phyloP scores from a whole-genome alignment of 2,113 vertebrate species.

The Panurus biarmicus region DNA sequence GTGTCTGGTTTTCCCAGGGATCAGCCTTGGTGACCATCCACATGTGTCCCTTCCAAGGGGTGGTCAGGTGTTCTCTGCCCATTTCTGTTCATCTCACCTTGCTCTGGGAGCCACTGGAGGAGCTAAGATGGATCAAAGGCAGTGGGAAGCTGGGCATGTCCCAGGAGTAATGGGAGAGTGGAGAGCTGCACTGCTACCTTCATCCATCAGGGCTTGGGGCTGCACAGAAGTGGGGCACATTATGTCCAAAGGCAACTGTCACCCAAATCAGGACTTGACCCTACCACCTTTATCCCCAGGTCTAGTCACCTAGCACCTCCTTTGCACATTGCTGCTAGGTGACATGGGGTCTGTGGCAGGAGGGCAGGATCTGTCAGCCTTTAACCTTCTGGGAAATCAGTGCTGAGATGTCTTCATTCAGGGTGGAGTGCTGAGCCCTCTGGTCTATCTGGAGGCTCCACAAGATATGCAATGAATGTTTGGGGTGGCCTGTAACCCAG shows the following conservation, averaged over 20 bases:
- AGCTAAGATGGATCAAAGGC: not conserved
- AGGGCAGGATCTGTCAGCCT: not conserved
- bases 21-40: not conserved
- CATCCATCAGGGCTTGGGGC: not conserved
- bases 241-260: not conserved
- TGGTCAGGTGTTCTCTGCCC: not conserved
- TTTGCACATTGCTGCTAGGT: not conserved
- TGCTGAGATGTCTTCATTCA: not conserved
- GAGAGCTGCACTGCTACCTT: not conserved
- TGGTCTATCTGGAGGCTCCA: not conserved
- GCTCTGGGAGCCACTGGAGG: not conserved
- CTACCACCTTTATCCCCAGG: not conserved
- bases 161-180: fast-evolving
- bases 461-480: fast-evolving
- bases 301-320: not conserved
- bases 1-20: not conserved
- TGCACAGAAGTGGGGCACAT: not conserved
- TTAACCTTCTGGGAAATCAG: not conserved
- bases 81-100: not conserved
- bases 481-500: not conserved
- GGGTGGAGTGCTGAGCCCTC: not conserved
- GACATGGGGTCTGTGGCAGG: fast-evolving
- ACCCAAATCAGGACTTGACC: not conserved
- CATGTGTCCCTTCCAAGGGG: fast-evolving
- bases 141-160: not conserved